Evolutionary conservation across 37 sponge, comb jelly and placozoan genomes (phyloP).

Genomic region (Crambe crambe): DNA sequence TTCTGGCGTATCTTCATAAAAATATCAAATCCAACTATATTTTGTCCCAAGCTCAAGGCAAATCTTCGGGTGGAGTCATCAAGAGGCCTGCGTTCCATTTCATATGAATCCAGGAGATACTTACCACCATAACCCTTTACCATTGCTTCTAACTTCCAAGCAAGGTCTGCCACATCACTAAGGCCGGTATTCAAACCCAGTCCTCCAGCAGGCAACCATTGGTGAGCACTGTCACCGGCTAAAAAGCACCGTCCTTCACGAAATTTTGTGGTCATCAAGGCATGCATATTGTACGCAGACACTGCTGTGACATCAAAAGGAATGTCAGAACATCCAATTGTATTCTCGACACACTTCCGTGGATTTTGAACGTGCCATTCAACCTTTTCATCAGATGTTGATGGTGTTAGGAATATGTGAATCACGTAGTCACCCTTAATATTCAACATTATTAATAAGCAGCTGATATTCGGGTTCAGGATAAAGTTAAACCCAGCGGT

Average conservation of each 20-base stretch:
- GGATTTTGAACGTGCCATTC: slow-evolving; percentile 26
- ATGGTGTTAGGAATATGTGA: slow-evolving; percentile 27
- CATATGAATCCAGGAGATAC: slow-evolving; percentile 60
- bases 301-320: slow-evolving; percentile 31
- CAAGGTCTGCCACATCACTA: slow-evolving; percentile 62
- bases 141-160: slow-evolving; percentile 79
- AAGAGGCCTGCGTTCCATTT: slow-evolving; percentile 50
- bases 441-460: slow-evolving; percentile 33
- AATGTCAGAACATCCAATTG: slow-evolving; percentile 14
- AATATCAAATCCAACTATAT: background rate
- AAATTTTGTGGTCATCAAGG: slow-evolving; percentile 57
- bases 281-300: slow-evolving; percentile 65
- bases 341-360: background rate
- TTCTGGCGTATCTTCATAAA: background rate
- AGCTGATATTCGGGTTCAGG: background rate
- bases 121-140: slow-evolving; percentile 75
- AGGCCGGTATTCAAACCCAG: slow-evolving; percentile 82
- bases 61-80: slow-evolving; percentile 47
- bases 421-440: slow-evolving; percentile 26
- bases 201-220: slow-evolving; percentile 85
- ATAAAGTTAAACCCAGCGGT: slow-evolving; percentile 30
- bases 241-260: slow-evolving; percentile 66
- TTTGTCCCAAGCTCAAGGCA: slow-evolving; percentile 9
- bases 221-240: slow-evolving; percentile 81
- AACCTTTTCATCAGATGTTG: slow-evolving; percentile 23